These are phyloP conservation scores for Pararge aegeria DNA, from an alignment of 1,140 invertebrate genomes.

Conservation along the genomic window DNA sequence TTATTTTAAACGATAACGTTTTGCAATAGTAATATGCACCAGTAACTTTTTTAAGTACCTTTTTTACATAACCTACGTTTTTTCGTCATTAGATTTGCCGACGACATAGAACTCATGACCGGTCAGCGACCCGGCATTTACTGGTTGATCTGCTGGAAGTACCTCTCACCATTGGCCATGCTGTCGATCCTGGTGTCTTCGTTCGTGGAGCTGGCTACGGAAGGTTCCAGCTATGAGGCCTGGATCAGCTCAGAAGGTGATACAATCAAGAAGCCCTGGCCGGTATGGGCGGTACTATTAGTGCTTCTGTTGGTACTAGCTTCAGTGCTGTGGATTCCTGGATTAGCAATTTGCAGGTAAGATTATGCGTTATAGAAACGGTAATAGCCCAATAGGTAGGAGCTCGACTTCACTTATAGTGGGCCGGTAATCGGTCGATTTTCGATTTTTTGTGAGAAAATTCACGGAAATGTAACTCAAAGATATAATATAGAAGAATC, in stretches of 20 bases:
- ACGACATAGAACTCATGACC: constrained; percentile 97
- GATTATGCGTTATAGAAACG: not conserved
- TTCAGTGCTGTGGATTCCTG: constrained; percentile 93
- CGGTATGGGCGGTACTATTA: constrained; percentile 92
- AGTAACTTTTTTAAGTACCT: no score
- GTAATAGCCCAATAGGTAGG: no score
- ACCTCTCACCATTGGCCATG: constrained; percentile 94
- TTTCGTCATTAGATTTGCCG: constrained; percentile 89
- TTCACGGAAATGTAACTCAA: no score
- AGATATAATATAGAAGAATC: no score
- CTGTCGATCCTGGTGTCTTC: constrained; percentile 92
- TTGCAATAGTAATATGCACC: no score
- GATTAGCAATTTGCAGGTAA: constrained; percentile 89
- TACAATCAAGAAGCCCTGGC: constrained; percentile 89
- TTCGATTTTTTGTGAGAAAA: no score
- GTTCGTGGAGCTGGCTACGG: constrained; percentile 89
- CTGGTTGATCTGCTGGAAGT: constrained; percentile 97
- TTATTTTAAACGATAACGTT: no score
- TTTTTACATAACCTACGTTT: no score
- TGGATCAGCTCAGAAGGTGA: constrained; percentile 89
- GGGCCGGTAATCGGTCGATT: no score
- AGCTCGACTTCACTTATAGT: no score
- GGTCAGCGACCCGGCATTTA: constrained; percentile 91
- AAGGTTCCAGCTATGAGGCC: constrained; percentile 90
- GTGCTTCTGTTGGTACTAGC: constrained; percentile 87